Conservation (phyloP, 2,888 invertebrate genomes). For the Scaptodrosophila latifasciaeformis region DNA sequence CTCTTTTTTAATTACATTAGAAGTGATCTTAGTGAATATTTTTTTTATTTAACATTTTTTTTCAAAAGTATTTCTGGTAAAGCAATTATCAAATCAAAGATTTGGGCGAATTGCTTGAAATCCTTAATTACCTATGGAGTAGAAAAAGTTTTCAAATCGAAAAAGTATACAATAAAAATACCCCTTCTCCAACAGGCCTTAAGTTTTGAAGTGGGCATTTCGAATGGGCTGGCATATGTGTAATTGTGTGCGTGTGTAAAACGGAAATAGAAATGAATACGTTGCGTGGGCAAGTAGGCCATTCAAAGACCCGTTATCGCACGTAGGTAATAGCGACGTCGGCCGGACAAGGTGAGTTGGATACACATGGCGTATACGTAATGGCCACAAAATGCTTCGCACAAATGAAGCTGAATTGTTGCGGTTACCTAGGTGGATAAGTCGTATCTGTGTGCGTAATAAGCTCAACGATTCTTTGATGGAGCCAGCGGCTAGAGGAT, state of each 20-base stretch:
- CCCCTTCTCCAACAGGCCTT: slow-evolving; percentile 23
- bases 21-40: no score
- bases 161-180: no score
- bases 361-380: slow-evolving; percentile 40
- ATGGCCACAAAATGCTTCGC: slow-evolving; percentile 46
- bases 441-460: slow-evolving; percentile 42
- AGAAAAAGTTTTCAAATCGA: no score
- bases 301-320: slow-evolving; percentile 36
- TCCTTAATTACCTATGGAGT: no score
- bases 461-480: slow-evolving; percentile 34
- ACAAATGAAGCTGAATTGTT: slow-evolving; percentile 64
- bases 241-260: slow-evolving; percentile 23
- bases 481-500: no score
- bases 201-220: slow-evolving; percentile 54
- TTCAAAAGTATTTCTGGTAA: no score
- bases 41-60: no score
- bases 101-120: no score
- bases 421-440: slow-evolving; percentile 34
- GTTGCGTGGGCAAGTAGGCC: slow-evolving; percentile 27
- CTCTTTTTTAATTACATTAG: no score
- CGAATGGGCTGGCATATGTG: slow-evolving; percentile 32
- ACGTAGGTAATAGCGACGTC: background rate
- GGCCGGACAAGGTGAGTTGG: slow-evolving; percentile 12
- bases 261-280: slow-evolving; percentile 58
- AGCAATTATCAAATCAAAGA: no score